Percentiles rank a stretch among this genome's conserved stretches.
Conservation (phyloP, 2,797 vertebrate species). For the Myotis planiceps region DNA sequence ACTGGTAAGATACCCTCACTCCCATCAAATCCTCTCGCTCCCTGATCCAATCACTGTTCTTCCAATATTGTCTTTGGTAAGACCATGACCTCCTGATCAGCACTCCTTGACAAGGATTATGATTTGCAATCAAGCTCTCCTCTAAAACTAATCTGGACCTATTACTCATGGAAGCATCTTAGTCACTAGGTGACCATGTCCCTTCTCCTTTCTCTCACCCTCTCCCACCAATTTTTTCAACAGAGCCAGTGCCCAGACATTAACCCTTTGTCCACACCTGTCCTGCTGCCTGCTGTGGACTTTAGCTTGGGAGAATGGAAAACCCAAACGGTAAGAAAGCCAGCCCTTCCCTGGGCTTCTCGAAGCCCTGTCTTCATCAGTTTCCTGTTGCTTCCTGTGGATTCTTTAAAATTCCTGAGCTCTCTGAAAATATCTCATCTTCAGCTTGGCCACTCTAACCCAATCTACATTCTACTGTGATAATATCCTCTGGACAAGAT, state of each 20-base stretch:
- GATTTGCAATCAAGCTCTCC: background rate
- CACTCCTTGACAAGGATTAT: background rate
- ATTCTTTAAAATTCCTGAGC: conserved; percentile 38
- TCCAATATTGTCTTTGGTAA: background rate
- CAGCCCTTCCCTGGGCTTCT: background rate
- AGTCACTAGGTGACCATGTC: background rate
- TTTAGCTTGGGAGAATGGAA: conserved; percentile 86
- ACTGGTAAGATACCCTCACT: background rate
- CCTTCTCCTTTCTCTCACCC: background rate
- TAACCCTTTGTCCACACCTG: conserved; percentile 71
- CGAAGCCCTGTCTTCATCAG: background rate
- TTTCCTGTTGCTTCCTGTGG: background rate
- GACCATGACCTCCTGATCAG: background rate
- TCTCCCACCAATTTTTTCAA: background rate
- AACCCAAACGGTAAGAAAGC: conserved; percentile 85
- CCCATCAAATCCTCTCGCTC: background rate
- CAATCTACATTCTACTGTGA: background rate
- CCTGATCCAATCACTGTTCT: background rate
- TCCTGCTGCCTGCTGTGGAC: conserved; percentile 84
- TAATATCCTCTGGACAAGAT: background rate
- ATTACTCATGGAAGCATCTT: background rate
- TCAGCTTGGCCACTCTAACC: background rate
- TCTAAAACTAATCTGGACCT: background rate
- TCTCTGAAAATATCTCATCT: conserved; percentile 23
- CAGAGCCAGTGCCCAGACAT: conserved; percentile 83